phyloP scores from a whole-genome alignment of 2,797 vertebrate species.

The Chelon labrosus region DNA sequence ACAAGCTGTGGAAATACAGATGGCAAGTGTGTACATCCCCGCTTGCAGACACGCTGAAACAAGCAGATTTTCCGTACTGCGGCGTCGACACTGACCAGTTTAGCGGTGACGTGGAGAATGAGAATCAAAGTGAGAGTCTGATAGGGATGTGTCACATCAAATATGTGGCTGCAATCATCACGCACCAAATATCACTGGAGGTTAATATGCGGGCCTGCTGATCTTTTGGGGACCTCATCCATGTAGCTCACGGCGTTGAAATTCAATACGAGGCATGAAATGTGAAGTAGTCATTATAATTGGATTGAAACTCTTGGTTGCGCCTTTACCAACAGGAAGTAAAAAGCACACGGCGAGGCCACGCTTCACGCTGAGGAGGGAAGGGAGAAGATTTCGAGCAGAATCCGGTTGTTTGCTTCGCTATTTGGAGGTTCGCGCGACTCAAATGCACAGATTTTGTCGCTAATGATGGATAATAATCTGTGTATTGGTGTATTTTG shows the following conservation, averaged over 20 bases:
- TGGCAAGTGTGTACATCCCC: slow-evolving; percentile 28
- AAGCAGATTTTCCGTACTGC: slow-evolving; percentile 37
- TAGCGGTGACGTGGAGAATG: slow-evolving; percentile 52
- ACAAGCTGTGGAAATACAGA: slow-evolving; percentile 50
- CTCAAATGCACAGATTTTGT: not conserved
- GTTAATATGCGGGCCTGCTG: slow-evolving; percentile 65
- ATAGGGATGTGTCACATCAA: slow-evolving; percentile 67
- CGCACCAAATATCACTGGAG: slow-evolving; percentile 50
- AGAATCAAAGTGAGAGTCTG: slow-evolving; percentile 71
- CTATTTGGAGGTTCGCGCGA: slow-evolving; percentile 14
- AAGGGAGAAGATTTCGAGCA: slow-evolving; percentile 31
- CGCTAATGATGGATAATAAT: slow-evolving; percentile 26
- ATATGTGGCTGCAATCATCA: slow-evolving; percentile 64
- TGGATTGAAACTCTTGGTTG: slow-evolving; percentile 68
- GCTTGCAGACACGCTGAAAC: slow-evolving; percentile 38
- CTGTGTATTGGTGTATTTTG: slow-evolving; percentile 8
- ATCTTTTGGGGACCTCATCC: slow-evolving; percentile 66
- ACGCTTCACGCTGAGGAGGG: slow-evolving; percentile 49
- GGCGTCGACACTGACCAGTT: slow-evolving; percentile 55
- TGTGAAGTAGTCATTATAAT: slow-evolving; percentile 75
- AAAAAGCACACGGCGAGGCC: slow-evolving; percentile 43
- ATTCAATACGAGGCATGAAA: slow-evolving; percentile 77
- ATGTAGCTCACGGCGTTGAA: slow-evolving; percentile 65
- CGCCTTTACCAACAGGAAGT: slow-evolving; percentile 58
- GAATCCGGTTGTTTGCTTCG: slow-evolving; percentile 39